A percentile compares a stretch with the other conserved stretches of the same genome.
Evolutionary conservation across 2,797 vertebrate species (phyloP).

Genomic region (Orientallactaga sibirica): DNA sequence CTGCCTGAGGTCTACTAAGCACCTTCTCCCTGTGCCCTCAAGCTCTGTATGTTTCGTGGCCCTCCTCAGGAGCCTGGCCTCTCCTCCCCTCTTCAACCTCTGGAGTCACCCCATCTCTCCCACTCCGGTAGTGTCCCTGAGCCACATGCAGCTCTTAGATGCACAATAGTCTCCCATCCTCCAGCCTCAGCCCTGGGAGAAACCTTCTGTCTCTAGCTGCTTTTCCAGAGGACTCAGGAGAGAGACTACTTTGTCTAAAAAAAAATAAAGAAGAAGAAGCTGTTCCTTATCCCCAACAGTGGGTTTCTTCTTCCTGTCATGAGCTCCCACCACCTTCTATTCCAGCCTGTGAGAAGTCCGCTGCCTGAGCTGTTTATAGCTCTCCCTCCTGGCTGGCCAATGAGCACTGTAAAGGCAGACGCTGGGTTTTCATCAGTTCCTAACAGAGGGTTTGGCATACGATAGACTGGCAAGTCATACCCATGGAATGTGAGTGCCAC

Average conservation of each 20-base stretch:
- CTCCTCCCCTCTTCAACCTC: not conserved
- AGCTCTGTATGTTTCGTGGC: not conserved
- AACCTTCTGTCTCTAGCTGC: not conserved
- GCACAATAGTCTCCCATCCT: too few species aligned
- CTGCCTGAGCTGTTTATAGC: fast-evolving
- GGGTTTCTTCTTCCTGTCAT: not conserved
- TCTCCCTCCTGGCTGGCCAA: not conserved
- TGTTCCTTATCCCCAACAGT: not conserved
- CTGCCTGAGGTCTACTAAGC: not conserved
- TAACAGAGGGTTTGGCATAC: not conserved
- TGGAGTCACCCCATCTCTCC: not conserved
- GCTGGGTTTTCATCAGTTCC: not conserved
- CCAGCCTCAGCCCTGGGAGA: not conserved
- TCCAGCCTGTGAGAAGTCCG: too few species aligned
- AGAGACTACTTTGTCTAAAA: not conserved
- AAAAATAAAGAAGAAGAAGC: too few species aligned
- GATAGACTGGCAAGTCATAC: not conserved
- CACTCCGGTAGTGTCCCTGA: not conserved
- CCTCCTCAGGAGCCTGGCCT: not conserved
- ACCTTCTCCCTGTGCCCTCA: not conserved
- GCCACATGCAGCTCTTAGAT: not conserved
- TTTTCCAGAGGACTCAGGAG: not conserved
- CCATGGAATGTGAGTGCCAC: not conserved
- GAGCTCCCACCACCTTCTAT: not conserved
- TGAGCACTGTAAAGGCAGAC: not conserved